Base-by-base conservation (phyloP, 2,888 invertebrate genomes). In the Meiosimyza decipiens region DNA sequence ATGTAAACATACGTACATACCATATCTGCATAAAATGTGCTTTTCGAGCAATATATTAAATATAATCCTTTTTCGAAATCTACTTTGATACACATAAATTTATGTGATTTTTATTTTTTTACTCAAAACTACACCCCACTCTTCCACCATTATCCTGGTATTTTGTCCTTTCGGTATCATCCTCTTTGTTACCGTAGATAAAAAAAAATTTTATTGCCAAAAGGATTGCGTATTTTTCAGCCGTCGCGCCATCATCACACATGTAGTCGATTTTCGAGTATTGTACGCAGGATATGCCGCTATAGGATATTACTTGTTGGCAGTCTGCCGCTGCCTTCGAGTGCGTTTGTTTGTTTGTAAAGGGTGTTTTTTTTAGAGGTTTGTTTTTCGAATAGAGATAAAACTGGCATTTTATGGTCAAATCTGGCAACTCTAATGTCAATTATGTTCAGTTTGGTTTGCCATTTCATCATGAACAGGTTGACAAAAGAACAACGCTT, bases 31-130 rank as follows among this genome's bases (percentile, higher is more conserved):
- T 63, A 59, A 63, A 63, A 63, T 63, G 62, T 70, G 62, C 70
- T 63, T 33, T 54, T 64, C 54, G 70, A 63, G 70, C 63, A 70
- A 70, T 63, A 62, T 54, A 70, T 70, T 70, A 70, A 70, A 62
- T 63, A 70, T 70, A 70, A 70, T 70, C 70, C 70, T 54, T 70
- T 40, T 57, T 70, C 63, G 63, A 63, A 70, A 63, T 70, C 62
- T 54, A 70, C 62, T 63, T 70, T 70, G 62, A 70, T 70, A 51
- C 70, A 63, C 52, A 70, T 54, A 62, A 70, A 70, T 70, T 70
- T 62, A 70, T 70, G 70, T 70, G 70, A 51, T 54, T 63, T 68
- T 62, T 47, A 28, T 7, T 40, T n/a, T 57, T 57, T 57, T 57
- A 3, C 12, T 15, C 22, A 22, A 57, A 57, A 57, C 22, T 65